A percentile compares a stretch with the other conserved stretches of the same genome.
phyloP scores from a whole-genome alignment of 2,888 invertebrate species.

The Caprella mutica region DNA sequence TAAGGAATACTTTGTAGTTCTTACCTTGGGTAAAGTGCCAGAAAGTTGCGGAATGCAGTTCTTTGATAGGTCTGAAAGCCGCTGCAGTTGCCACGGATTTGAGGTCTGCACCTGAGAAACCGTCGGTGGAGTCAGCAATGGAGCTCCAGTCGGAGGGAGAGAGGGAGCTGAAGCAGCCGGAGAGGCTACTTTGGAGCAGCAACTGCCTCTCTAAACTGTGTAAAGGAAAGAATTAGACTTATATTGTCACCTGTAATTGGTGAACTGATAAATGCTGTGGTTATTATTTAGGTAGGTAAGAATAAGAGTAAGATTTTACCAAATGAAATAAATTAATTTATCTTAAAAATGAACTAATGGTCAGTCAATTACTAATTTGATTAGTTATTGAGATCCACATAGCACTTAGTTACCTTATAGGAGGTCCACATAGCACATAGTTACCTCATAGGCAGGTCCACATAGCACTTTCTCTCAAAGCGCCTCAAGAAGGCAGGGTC shows the following conservation, averaged over 20 bases:
- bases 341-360: background rate
- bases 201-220: background rate
- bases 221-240: too few species aligned
- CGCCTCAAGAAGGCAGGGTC: constrained; percentile 49
- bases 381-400: background rate
- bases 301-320: too few species aligned
- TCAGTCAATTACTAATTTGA: background rate
- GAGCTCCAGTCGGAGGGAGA: constrained; percentile 40
- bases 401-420: background rate
- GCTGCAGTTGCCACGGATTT: constrained; percentile 44
- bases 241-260: too few species aligned
- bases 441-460: constrained; percentile 47
- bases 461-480: constrained; percentile 48
- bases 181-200: constrained; percentile 18
- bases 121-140: constrained; percentile 44
- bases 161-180: constrained; percentile 33
- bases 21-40: constrained; percentile 38
- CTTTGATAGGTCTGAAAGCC: constrained; percentile 44
- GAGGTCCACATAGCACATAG: background rate
- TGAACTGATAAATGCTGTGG: too few species aligned
- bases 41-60: constrained; percentile 42
- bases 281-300: too few species aligned
- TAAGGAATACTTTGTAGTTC: too few species aligned
- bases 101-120: constrained; percentile 50
- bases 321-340: too few species aligned